Evolutionary conservation across 2,888 invertebrate species (phyloP), one percentile per base, ranked within the genome.

Genomic region (Notodonta ziczac): DNA sequence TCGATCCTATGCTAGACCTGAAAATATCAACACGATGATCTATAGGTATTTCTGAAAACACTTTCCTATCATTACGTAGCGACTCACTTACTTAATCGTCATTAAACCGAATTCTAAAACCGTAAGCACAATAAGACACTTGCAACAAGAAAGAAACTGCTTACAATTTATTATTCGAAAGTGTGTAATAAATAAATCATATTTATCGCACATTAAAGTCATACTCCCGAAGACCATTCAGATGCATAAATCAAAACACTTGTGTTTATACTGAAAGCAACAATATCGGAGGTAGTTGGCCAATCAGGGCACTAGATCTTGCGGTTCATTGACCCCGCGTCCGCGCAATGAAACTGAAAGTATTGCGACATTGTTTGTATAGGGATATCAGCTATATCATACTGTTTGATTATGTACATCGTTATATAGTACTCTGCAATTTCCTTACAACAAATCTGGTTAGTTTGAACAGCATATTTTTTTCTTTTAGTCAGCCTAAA

Each of bases 271-370:
- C 73, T 56, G 63, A 70, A 73, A 65, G 78, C 74, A 80, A 83
- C 78, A 81, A 76, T 78, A 75, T 77, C 72, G 76, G 65, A 73
- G 72, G 66, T 67, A 60, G 61, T 61, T 61, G 62, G 58, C 59
- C 67, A 76, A 79, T 76, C 77, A 61, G 63, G 69, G 78, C 63
- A 78, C 83, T 82, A 83, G 80, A 85, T 83, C 82, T 71, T 70
- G 62, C 66, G 67, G 86, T 65, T 62, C 82, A 62, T 81, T 81
- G 86, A 83, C 81, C 78, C 80, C 68, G 74, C 74, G 72, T 73
- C 66, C 63, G 74, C 70, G 78, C 75, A 66, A 70, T 58, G 86
- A 85, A 85, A 87, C 68, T 71, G 85, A 87, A 85, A 87, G 87
- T 84, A 77, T 72, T 58, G 78, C 75, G 74, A 82, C 83, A 84